Conservation (phyloP, 35 echinoderm and acorn worm species). For the Holothuria glaberrima region DNA sequence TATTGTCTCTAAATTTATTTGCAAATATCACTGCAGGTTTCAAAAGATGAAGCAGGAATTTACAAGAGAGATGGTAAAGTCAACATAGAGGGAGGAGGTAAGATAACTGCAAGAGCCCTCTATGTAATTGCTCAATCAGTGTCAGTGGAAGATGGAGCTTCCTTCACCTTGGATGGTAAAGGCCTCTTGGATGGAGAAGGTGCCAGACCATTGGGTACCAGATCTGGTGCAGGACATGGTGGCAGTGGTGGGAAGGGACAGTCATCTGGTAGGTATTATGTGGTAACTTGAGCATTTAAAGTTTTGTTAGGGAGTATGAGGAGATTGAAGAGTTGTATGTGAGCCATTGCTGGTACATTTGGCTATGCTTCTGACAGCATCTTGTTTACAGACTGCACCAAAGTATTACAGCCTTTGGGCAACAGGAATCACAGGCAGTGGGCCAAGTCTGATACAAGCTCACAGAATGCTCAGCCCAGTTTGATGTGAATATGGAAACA, state of each 20-base stretch:
- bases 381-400: no score
- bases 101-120: conserved; percentile 60
- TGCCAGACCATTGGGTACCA: conserved; percentile 21
- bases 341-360: no score
- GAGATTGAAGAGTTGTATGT: no score
- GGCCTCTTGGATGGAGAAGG: conserved; percentile 72
- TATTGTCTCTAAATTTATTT: no score
- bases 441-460: no score
- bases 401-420: no score
- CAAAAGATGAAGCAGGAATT: conserved; percentile 50
- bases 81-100: conserved; percentile 84
- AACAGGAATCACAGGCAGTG: no score
- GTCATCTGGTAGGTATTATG: conserved; percentile 44
- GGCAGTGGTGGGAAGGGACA: conserved; percentile 75
- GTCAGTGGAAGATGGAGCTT: conserved; percentile 67
- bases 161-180: conserved; percentile 60
- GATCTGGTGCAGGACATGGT: conserved; percentile 76
- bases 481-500: no score
- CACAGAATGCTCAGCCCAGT: no score
- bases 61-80: conserved; percentile 71
- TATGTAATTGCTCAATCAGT: conserved; percentile 60
- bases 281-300: not conserved
- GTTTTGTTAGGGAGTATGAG: no score
- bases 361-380: no score
- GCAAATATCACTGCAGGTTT: conserved; percentile 37